Evolutionary conservation across 2,797 vertebrate genomes (phyloP).

Genomic region (Catamblyrhynchus diadema): DNA sequence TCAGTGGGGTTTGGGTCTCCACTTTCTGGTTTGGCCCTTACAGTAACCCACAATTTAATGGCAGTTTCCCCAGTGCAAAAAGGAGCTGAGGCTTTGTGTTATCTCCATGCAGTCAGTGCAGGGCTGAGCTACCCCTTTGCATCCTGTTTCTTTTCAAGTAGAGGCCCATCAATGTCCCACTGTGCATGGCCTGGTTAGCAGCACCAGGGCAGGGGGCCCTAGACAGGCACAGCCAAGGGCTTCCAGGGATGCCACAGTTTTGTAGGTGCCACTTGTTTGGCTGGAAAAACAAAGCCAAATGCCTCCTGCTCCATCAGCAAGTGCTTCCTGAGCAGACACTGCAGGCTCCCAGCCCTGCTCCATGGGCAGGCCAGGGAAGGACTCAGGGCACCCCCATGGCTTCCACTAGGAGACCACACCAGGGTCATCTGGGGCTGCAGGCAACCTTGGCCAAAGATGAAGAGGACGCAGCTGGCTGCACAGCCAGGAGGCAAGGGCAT

Average conservation of each 20-base stretch:
- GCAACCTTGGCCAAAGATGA: neutral
- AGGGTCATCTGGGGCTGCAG: neutral
- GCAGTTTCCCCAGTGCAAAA: rapidly evolving
- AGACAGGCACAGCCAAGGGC: neutral
- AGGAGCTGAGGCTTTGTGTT: neutral
- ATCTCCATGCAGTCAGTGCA: neutral
- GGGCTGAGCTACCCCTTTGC: neutral
- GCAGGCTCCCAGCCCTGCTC: neutral
- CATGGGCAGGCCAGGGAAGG: neutral
- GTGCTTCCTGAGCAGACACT: neutral
- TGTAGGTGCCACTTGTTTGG: neutral
- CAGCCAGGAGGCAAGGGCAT: neutral
- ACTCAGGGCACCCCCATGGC: rapidly evolving
- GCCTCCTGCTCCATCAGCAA: neutral
- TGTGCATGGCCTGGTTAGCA: neutral
- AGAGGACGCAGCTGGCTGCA: neutral
- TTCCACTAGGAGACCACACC: neutral
- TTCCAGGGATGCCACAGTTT: neutral
- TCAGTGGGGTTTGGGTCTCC: neutral
- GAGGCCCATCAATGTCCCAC: neutral
- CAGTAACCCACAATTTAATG: neutral
- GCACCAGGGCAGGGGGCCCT: neutral
- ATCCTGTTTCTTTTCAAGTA: neutral
- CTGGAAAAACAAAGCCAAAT: neutral
- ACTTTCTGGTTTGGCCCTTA: neutral